Base-by-base conservation (phyloP, 2,113 vertebrate genomes). In the Pheucticus melanocephalus region DNA sequence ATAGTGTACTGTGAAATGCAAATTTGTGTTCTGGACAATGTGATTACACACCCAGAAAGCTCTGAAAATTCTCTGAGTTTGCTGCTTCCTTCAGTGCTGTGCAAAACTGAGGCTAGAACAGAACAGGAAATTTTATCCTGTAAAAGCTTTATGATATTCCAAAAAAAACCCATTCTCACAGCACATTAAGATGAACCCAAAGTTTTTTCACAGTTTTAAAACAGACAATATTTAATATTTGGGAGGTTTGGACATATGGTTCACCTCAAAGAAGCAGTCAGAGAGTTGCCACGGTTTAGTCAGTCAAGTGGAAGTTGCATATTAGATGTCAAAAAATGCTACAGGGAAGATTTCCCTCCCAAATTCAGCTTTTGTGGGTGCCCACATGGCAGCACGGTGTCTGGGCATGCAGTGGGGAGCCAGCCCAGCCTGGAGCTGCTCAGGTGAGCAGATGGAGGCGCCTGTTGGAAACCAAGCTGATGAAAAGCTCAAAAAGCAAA, bases 1-100 rank as follows among this genome's bases (percentile, higher is more conserved):
- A 33, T 0, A 54, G 4, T 12, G 7, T 25, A 24, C 23, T 33
- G 0, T 2, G 25, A 50, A 31, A 57, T 66, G 37, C 6, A 61
- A 11, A 19, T 31, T 7, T 65, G 25, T 70, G 50, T 53, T 33
- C 77, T 83, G 42, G n/a, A 19, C 31, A 69, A 25, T 13, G 11
- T 25, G 35, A 75, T 59, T 28, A 42, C 25, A 91, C 66, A 25
- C 8, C 6, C 24, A 73, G 63, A 88, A 77, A 64, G 3, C 15
- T 27, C 31, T 81, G 40, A 84, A 72, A 83, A 86, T 10, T 57
- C 35, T 16, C 22, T 59, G 72, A 19, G n/a, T 45, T 84, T 75
- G 17, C 64, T 59, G 14, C 28, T 80, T 48, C 11, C 42, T 86
- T 73, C 3, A 3, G 39, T 65, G 50, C 18, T 65, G 44, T 56